Evolutionary conservation across 2,113 vertebrate species (phyloP).

Genomic region (Amazona guildingii): DNA sequence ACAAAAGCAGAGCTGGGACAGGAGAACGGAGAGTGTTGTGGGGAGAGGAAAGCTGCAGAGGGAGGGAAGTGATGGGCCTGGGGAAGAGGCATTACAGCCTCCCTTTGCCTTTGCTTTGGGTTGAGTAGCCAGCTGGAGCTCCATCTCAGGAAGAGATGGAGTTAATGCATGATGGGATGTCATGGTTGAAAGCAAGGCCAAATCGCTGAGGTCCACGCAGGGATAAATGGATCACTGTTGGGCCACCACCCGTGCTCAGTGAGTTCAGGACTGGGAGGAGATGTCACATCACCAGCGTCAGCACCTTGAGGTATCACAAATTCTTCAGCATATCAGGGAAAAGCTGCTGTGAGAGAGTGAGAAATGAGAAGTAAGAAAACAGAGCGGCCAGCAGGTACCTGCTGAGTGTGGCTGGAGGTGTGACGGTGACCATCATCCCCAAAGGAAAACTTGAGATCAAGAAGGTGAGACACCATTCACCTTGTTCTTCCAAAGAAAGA

Average conservation of each 20-base stretch:
- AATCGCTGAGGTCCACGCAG: not conserved
- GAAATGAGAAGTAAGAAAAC: not conserved
- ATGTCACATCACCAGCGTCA: not conserved
- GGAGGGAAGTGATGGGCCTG: not conserved
- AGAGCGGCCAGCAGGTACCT: not conserved
- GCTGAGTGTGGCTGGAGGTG: not conserved
- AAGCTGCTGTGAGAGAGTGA: not conserved
- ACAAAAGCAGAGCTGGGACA: constrained; percentile 31
- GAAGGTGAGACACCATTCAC: not conserved
- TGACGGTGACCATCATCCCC: not conserved
- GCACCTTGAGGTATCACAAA: not conserved
- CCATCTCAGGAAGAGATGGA: not conserved
- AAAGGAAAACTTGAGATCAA: not conserved
- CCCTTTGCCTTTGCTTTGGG: not conserved
- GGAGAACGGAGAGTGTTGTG: not conserved
- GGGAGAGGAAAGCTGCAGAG: not conserved
- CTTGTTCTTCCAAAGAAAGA: not conserved
- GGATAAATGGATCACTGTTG: not conserved
- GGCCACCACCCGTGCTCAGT: not conserved
- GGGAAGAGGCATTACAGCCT: not conserved
- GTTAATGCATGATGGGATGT: fast-evolving
- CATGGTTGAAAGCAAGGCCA: not conserved
- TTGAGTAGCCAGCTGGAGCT: not conserved
- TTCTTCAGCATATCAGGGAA: not conserved
- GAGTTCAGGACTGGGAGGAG: not conserved